Percentiles rank a stretch among this genome's conserved stretches.
Evolutionary conservation across 2,113 vertebrate genomes (phyloP).

Genomic region (Calypte anna): DNA sequence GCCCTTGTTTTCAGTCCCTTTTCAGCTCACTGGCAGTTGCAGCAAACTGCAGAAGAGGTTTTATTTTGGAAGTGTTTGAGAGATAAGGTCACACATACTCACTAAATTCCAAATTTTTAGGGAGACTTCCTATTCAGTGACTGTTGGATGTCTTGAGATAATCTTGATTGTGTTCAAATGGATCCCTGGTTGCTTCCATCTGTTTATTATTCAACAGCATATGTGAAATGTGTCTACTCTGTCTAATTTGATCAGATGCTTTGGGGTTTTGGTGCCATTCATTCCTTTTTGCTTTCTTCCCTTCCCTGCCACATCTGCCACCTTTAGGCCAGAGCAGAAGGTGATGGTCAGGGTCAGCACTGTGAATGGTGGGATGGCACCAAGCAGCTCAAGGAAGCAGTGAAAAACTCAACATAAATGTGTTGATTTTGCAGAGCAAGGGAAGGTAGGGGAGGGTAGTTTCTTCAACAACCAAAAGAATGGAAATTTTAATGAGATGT

Average conservation of each 20-base stretch:
- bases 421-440: conserved; percentile 1
- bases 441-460: background rate
- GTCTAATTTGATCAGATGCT: background rate
- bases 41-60: background rate
- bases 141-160: background rate
- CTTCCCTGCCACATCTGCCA: background rate
- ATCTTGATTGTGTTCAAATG: background rate
- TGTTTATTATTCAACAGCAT: conserved; percentile 31
- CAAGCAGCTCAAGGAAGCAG: background rate
- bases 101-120: background rate
- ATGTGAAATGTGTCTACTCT: conserved; percentile 1
- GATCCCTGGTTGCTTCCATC: background rate
- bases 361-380: background rate
- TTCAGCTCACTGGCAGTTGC: background rate
- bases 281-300: background rate
- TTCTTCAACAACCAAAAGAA: conserved; percentile 7
- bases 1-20: background rate
- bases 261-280: background rate
- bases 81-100: background rate
- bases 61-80: background rate
- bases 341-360: background rate
- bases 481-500: conserved; percentile 19
- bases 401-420: background rate
- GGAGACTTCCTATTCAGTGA: background rate
- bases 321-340: background rate